Evolutionary conservation across 2,797 vertebrate genomes (phyloP), one percentile per base, ranked within the genome.

Genomic region (Coccyzus lansbergi): DNA sequence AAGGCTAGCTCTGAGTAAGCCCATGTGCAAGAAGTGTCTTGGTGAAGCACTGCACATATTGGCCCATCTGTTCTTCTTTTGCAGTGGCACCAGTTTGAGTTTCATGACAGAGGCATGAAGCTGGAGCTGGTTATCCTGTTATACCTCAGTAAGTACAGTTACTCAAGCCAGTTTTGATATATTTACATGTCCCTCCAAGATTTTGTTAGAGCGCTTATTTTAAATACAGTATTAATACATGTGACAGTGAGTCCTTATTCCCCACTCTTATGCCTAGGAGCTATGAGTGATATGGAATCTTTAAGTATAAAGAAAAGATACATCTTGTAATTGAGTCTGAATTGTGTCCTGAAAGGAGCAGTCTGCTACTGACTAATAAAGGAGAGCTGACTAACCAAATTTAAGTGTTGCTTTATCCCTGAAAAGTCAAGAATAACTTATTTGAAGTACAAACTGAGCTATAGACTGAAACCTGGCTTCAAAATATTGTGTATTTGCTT

Each of bases 131-230:
- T 52, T 34, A 36, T 95, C 72, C 71, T 98, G 74, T 64, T 97
- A n/a, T 65, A 96, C 21, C 58, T 97, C 46, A 77, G 96, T 98
- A 95, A 97, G 97, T 98, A 95, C 49, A 90, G 28, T 72, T 44
- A 49, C 56, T 89, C 31, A 29, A 55, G 26, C 53, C 28, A 69
- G 34, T 74, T 90, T 77, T 90, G 42, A 88, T 92, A 77, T 67
- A 74, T 90, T 96, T 95, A 93, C 17, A 33, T 68, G 51, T 6
- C 16, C 77, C 12, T 62, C 28, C 14, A 83, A 71, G 62, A 80
- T 74, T 94, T 88, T 87, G 25, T 26, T 78, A n/a, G 38, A 52
- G 11, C 25, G 4, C 40, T 71, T 60, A n/a, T 49, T 84, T 60
- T 40, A 31, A 62, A 18, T 59, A 55, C 4, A 1, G 28, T 67